phyloP scores from a whole-genome alignment of 2,113 vertebrate species.

The Neogobius melanostomus region DNA sequence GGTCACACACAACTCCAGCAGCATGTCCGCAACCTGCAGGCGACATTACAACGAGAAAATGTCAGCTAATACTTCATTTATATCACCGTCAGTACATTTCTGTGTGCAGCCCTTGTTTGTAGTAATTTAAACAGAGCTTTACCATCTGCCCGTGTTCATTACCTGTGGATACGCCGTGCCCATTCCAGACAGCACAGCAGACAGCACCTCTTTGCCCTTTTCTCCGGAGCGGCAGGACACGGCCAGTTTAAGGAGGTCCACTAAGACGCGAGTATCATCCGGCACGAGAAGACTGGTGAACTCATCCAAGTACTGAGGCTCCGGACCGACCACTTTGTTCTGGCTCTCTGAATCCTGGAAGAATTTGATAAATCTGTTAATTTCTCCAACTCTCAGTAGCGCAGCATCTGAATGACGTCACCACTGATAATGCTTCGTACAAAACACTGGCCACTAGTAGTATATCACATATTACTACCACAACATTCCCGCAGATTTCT shows the following conservation, averaged over 20 bases:
- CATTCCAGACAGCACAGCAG: conserved; percentile 95
- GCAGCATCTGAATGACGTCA: too few relatives aligned
- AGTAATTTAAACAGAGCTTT: too few relatives aligned
- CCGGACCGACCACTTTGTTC: conserved; percentile 87
- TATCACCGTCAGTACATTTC: background rate
- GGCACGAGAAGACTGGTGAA: conserved; percentile 92
- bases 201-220: conserved; percentile 91
- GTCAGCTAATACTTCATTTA: background rate
- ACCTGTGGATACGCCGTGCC: conserved; percentile 96
- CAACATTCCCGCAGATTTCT: too few relatives aligned
- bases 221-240: conserved; percentile 92
- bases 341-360: conserved; percentile 91
- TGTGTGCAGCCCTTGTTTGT: too few relatives aligned
- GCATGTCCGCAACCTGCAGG: conserved; percentile 93
- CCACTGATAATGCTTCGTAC: too few relatives aligned
- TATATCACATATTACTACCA: too few relatives aligned
- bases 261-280: conserved; percentile 93
- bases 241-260: conserved; percentile 93
- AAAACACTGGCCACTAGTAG: too few relatives aligned
- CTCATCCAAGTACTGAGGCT: conserved; percentile 94
- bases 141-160: background rate
- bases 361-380: background rate
- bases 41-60: background rate
- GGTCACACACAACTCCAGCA: conserved; percentile 94
- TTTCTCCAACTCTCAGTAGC: too few relatives aligned